phyloP scores from a whole-genome alignment of 1,140 invertebrate genomes.

The Helicoverpa armigera region DNA sequence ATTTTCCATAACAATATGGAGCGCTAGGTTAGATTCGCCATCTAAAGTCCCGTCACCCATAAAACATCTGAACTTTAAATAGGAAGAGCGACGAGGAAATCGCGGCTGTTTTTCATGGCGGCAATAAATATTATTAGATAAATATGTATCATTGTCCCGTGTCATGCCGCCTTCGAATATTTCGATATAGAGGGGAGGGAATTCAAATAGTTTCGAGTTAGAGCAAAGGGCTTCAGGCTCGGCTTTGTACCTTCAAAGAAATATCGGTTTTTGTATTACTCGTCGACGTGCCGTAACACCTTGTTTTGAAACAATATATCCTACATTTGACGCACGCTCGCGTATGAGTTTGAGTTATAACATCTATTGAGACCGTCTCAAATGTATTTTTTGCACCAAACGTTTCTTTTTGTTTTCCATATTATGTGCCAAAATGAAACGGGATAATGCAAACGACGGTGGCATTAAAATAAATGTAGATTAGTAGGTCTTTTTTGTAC shows the following conservation, averaged over 20 bases:
- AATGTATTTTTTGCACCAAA: conserved; percentile 38
- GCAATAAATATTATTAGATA: conserved; percentile 84
- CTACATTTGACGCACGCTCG: conserved; percentile 36
- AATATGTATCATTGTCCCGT: conserved; percentile 82
- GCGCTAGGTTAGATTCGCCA: conserved; percentile 42
- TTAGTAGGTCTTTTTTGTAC: conserved; percentile 49
- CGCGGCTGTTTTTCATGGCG: conserved; percentile 69
- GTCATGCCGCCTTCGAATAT: conserved; percentile 66
- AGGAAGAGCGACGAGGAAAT: conserved; percentile 79
- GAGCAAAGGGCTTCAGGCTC: conserved; percentile 54
- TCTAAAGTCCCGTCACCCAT: conserved; percentile 61
- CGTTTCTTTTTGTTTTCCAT: conserved; percentile 10
- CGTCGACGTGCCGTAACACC: conserved; percentile 59
- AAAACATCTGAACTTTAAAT: conserved; percentile 82
- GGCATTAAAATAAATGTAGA: conserved; percentile 46
- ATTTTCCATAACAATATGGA: conserved; percentile 54
- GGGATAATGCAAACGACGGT: conserved; percentile 35
- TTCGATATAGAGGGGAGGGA: conserved; percentile 50
- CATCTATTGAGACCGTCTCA: conserved; percentile 12
- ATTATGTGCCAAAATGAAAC: conserved; percentile 35
- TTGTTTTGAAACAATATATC: conserved; percentile 56
- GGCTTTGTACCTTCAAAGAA: conserved; percentile 59
- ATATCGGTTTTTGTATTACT: conserved; percentile 55
- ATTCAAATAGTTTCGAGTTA: conserved; percentile 73
- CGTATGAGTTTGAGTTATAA: conserved; percentile 39